These are phyloP conservation scores for Limnephilus rhombicus DNA, from an alignment of 2,888 invertebrate species.

Conservation along the genomic window DNA sequence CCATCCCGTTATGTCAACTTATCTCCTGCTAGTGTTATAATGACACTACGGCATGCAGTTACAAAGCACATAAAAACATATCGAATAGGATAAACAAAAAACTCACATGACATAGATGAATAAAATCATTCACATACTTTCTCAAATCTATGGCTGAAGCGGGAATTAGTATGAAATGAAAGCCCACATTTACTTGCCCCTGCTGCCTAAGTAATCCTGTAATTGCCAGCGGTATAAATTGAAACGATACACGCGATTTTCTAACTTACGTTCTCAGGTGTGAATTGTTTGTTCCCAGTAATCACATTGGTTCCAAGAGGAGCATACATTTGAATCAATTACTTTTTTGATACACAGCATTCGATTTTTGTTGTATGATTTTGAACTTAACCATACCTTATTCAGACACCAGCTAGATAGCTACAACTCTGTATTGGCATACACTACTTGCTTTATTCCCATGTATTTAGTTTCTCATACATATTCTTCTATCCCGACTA, in stretches of 20 bases:
- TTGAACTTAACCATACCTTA: neutral
- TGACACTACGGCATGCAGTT: too few relatives aligned
- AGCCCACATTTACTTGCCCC: constrained; percentile 26
- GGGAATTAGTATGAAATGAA: neutral
- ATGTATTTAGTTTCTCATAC: neutral
- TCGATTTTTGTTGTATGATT: too few relatives aligned
- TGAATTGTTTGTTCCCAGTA: neutral
- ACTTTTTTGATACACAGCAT: neutral
- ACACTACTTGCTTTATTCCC: neutral
- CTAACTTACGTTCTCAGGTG: neutral
- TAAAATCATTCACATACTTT: neutral
- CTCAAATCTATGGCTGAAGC: neutral
- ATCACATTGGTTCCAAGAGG: neutral
- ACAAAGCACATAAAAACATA: neutral
- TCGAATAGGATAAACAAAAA: neutral
- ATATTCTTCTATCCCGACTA: neutral
- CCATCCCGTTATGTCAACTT: too few relatives aligned
- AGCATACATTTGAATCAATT: neutral
- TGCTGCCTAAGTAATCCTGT: neutral
- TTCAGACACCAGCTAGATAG: neutral
- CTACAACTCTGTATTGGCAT: neutral
- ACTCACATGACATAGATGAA: neutral
- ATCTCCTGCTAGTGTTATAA: too few relatives aligned
- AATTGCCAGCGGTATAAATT: neutral
- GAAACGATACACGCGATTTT: constrained; percentile 22